Percentiles rank a stretch among this genome's conserved stretches.
phyloP scores from a whole-genome alignment of 2,888 invertebrate species.

The Geotrupes spiniger region DNA sequence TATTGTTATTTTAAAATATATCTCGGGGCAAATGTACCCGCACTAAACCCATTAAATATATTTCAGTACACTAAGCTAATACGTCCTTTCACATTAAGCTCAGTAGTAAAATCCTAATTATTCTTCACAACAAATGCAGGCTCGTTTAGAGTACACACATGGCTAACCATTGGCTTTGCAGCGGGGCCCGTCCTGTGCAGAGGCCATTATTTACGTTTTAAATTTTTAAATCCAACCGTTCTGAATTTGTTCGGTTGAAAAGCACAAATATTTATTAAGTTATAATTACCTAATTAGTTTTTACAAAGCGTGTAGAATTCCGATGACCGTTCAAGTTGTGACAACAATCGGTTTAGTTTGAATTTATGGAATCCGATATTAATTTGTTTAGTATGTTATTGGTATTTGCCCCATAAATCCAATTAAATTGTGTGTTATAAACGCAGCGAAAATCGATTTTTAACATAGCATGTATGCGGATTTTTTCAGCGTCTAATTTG shows the following conservation, averaged over 20 bases:
- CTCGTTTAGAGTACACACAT: slow-evolving; percentile 4
- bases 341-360: not conserved
- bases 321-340: not conserved
- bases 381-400: too few species aligned
- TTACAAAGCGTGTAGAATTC: not conserved
- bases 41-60: slow-evolving; percentile 3
- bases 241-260: not conserved
- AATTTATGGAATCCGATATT: not conserved
- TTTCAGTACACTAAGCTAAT: slow-evolving; percentile 4
- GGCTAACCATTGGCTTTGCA: slow-evolving; percentile 5
- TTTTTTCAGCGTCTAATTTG: too few species aligned
- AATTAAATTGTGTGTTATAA: too few species aligned
- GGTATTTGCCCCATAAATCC: too few species aligned
- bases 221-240: slow-evolving; percentile 1
- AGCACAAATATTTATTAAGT: slow-evolving; percentile 3
- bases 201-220: slow-evolving; percentile 1
- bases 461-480: too few species aligned
- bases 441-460: too few species aligned
- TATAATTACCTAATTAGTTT: slow-evolving; percentile 5
- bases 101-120: slow-evolving; percentile 2
- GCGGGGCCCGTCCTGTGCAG: slow-evolving; percentile 2
- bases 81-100: slow-evolving; percentile 3
- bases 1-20: not conserved
- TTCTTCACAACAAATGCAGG: slow-evolving; percentile 7
- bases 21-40: not conserved